phyloP scores from a whole-genome alignment of 2,113 vertebrate genomes.

The Balaenoptera acutorostrata region DNA sequence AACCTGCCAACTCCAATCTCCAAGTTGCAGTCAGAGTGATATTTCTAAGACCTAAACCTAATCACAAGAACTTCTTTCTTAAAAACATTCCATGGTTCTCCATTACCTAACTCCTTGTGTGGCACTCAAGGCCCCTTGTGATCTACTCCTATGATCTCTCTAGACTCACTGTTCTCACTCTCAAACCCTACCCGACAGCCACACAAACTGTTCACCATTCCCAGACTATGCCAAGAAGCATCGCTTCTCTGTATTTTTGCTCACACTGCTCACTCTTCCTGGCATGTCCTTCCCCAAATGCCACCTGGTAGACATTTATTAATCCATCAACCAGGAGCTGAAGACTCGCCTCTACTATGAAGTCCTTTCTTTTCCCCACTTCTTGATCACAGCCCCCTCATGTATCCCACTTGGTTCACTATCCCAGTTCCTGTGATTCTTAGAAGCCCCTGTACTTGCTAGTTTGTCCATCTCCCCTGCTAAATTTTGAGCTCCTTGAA shows the following conservation, averaged over 20 bases:
- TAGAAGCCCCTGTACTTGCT: background rate
- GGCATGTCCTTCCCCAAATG: background rate
- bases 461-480: background rate
- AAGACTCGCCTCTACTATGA: background rate
- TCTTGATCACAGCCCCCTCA: background rate
- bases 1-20: background rate
- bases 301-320: background rate
- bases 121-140: background rate
- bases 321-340: background rate
- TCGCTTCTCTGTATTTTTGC: background rate
- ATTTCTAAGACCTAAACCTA: constrained; percentile 20
- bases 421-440: background rate
- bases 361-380: background rate
- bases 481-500: background rate
- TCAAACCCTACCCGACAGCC: background rate
- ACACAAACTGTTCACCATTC: background rate
- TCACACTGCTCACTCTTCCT: background rate
- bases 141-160: background rate
- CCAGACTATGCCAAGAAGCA: background rate
- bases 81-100: background rate
- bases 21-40: background rate
- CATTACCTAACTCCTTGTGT: background rate
- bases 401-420: background rate
- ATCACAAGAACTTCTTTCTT: background rate
- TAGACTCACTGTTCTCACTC: background rate